A percentile compares a stretch with the other conserved stretches of the same genome.
Conservation (phyloP, 2,888 invertebrate species). For the Ormyrus thymus region DNA sequence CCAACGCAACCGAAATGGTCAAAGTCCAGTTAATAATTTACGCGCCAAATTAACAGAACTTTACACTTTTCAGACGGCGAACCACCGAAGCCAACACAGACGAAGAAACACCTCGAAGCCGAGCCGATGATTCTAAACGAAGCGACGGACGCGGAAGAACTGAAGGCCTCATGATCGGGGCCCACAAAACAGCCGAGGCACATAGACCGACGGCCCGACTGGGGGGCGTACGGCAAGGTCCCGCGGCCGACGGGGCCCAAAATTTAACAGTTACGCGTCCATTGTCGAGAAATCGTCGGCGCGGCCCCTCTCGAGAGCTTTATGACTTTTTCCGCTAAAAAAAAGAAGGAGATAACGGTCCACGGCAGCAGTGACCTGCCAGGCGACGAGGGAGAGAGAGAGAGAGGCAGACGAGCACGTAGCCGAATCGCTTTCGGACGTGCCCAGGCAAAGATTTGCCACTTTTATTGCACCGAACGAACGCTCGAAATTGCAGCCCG, state of each 20-base stretch:
- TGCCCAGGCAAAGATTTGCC: slow-evolving; percentile 67
- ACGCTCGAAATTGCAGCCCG: slow-evolving; percentile 43
- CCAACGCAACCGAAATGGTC: not conserved
- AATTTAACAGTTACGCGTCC: slow-evolving; percentile 66
- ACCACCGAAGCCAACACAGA: not conserved
- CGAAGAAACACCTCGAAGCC: too few relatives aligned
- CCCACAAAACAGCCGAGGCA: slow-evolving; percentile 18
- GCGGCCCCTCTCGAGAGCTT: slow-evolving; percentile 59
- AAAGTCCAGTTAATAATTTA: not conserved
- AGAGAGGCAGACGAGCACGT: slow-evolving; percentile 49
- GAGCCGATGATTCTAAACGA: not conserved
- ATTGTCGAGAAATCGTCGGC: slow-evolving; percentile 64
- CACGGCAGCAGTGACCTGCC: slow-evolving; percentile 51
- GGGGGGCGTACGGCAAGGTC: slow-evolving; percentile 10
- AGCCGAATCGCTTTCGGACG: slow-evolving; percentile 64
- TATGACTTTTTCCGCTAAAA: slow-evolving; percentile 66
- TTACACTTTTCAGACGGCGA: not conserved
- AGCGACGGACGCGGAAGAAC: slow-evolving; percentile 60
- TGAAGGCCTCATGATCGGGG: slow-evolving; percentile 45
- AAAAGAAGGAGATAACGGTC: slow-evolving; percentile 66
- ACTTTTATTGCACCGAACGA: slow-evolving; percentile 66
- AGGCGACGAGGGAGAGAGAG: slow-evolving; percentile 47
- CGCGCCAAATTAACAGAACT: not conserved
- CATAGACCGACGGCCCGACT: not conserved
- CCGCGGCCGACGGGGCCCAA: slow-evolving; percentile 49